Conservation (phyloP, 2,113 vertebrate genomes). For the Syrrhaptes paradoxus region DNA sequence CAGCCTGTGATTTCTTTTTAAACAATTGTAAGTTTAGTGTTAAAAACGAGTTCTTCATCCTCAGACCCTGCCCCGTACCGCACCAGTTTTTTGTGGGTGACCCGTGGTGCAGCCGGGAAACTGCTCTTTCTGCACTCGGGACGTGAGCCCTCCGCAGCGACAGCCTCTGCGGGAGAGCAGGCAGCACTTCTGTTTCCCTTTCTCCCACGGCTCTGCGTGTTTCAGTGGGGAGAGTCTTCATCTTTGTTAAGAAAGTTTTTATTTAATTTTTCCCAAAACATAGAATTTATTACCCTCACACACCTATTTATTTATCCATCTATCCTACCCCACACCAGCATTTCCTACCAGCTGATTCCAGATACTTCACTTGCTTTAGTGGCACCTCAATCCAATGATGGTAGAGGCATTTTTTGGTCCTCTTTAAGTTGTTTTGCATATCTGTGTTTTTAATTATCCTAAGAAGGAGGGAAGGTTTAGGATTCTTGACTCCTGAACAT, state of each 20-base stretch:
- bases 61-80: neutral
- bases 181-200: neutral
- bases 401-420: neutral
- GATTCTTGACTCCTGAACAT: neutral
- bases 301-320: neutral
- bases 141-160: neutral
- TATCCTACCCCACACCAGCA: accelerated
- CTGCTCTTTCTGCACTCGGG: neutral
- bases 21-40: neutral
- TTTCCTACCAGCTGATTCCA: neutral
- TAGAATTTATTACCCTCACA: neutral
- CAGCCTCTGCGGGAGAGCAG: neutral
- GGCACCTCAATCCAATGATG: neutral
- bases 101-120: neutral
- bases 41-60: neutral
- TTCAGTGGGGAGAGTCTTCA: neutral
- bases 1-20: slow-evolving; percentile 11
- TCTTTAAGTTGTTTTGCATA: neutral
- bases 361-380: neutral
- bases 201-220: neutral
- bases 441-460: neutral
- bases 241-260: neutral
- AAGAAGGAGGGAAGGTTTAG: neutral
- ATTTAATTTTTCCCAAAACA: neutral
- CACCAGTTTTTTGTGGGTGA: neutral